Percentiles rank a stretch among this genome's conserved stretches.
Evolutionary conservation across 2,888 invertebrate genomes (phyloP).

Genomic region (Dryomyza anilis): DNA sequence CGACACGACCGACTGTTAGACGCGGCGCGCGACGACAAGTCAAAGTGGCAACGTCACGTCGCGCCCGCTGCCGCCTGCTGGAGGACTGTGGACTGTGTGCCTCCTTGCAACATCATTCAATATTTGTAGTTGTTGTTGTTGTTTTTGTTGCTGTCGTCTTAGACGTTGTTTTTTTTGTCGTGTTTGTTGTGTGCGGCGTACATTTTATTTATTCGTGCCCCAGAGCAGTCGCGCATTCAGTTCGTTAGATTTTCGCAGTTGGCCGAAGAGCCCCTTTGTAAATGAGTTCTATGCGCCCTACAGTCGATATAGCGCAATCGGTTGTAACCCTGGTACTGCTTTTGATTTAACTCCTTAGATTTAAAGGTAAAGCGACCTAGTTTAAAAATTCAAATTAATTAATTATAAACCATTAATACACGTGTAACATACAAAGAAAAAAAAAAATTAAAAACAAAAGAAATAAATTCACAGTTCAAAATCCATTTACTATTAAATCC

Average conservation of each 20-base stretch:
- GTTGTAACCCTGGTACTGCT: no score
- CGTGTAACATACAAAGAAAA: no score
- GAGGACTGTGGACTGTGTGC: no score
- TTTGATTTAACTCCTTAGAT: no score
- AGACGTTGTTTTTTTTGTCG: background rate
- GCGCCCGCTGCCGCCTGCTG: slow-evolving; percentile 18
- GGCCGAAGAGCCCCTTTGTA: slow-evolving; percentile 10
- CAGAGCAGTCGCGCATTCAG: slow-evolving; percentile 39
- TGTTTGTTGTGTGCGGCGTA: background rate
- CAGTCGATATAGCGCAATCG: no score
- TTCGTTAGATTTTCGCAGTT: slow-evolving; percentile 44
- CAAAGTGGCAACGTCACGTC: slow-evolving; percentile 9
- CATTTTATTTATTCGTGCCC: slow-evolving; percentile 40
- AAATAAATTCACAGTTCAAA: no score
- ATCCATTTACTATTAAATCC: no score
- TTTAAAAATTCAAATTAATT: no score
- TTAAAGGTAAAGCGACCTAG: no score
- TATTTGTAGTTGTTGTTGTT: slow-evolving; percentile 35
- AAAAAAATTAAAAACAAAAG: no score
- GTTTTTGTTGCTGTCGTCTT: slow-evolving; percentile 17
- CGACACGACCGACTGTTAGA: slow-evolving; percentile 54
- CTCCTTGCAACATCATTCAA: slow-evolving; percentile 34
- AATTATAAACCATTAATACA: no score
- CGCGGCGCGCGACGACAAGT: slow-evolving; percentile 31
- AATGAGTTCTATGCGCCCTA: slow-evolving; percentile 18